Conservation (phyloP, 2,797 vertebrate species). For the Gobionotothen gibberifrons region DNA sequence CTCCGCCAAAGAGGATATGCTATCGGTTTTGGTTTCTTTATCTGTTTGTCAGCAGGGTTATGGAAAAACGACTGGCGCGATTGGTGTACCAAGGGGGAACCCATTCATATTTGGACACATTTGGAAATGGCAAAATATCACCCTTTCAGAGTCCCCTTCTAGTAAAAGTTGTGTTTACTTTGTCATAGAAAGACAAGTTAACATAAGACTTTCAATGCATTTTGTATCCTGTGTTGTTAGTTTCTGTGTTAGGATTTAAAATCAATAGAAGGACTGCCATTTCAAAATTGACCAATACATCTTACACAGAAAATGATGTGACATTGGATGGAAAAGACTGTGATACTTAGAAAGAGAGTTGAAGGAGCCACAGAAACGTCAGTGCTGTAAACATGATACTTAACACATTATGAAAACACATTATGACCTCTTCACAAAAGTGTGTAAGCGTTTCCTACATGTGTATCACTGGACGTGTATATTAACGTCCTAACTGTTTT, state of each 20-base stretch:
- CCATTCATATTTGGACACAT: too few relatives aligned
- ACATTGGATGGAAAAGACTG: neutral
- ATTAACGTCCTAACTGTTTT: slow-evolving; percentile 8
- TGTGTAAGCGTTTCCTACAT: neutral
- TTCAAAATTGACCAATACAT: neutral
- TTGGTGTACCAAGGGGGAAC: too few relatives aligned
- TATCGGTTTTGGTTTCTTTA: too few relatives aligned
- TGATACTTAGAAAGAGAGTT: neutral
- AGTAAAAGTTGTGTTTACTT: neutral
- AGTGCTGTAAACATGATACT: neutral
- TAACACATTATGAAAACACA: neutral
- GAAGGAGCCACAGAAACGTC: neutral
- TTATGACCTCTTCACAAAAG: neutral
- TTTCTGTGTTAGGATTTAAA: neutral
- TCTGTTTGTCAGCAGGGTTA: too few relatives aligned
- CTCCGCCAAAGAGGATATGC: too few relatives aligned
- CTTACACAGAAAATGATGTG: neutral
- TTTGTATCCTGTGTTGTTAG: neutral
- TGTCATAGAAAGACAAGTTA: neutral
- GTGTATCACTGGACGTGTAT: neutral
- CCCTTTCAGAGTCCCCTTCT: too few relatives aligned
- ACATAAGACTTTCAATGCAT: neutral
- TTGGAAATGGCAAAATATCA: too few relatives aligned
- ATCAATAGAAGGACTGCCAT: neutral
- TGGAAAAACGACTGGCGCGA: too few relatives aligned